Percentiles rank a stretch among this genome's conserved stretches.
These are phyloP conservation scores for Smithornis capensis DNA, from an alignment of 2,113 vertebrate genomes.

Conservation along the genomic window DNA sequence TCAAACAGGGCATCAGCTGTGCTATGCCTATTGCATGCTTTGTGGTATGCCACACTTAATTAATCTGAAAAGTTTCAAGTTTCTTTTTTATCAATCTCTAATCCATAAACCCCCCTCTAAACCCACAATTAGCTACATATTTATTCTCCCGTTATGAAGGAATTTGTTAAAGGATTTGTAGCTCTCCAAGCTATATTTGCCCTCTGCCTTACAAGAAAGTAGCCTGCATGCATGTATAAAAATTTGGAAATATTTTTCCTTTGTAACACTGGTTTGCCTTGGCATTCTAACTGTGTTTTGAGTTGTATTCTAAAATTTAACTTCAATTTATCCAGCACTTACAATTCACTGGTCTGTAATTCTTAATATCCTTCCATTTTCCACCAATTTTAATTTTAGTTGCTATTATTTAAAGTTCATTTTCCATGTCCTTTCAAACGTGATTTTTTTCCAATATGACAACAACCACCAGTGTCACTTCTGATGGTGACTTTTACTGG, in stretches of 20 bases:
- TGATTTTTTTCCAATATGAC: not conserved
- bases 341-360: constrained; percentile 50
- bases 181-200: not conserved
- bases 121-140: not conserved
- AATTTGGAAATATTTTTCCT: not conserved
- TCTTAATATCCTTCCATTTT: constrained; percentile 27
- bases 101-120: not conserved
- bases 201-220: not conserved
- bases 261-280: not conserved
- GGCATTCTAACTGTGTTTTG: not conserved
- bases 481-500: not conserved
- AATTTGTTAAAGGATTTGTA: not conserved
- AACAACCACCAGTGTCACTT: not conserved
- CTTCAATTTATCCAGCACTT: constrained; percentile 14
- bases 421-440: not conserved
- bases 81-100: not conserved
- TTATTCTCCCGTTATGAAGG: not conserved
- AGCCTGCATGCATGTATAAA: not conserved
- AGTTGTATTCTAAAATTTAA: constrained; percentile 23
- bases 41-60: not conserved
- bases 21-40: not conserved
- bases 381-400: constrained; percentile 21
- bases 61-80: not conserved
- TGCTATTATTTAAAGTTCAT: not conserved
- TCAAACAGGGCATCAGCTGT: not conserved